phyloP scores from a whole-genome alignment of 1,140 invertebrate genomes.

The Macrocentrus cingulum region DNA sequence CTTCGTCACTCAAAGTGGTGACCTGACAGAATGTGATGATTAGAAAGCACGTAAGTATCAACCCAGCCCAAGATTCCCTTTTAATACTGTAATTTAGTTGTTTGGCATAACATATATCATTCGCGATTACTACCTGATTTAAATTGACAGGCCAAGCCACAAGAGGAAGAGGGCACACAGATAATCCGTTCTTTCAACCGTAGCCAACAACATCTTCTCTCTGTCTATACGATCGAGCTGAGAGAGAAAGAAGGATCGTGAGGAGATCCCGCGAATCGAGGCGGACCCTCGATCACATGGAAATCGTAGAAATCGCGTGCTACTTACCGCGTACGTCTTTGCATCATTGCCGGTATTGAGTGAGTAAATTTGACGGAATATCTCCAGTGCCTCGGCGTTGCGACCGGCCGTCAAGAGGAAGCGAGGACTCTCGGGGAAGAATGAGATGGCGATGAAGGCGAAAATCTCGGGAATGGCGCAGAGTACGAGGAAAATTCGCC shows the following conservation, averaged over 20 bases:
- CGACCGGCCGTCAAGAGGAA: slow-evolving; percentile 64
- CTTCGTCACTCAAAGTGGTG: slow-evolving; percentile 54
- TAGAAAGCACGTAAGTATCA: neutral
- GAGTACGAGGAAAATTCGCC: slow-evolving; percentile 69
- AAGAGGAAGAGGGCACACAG: slow-evolving; percentile 11
- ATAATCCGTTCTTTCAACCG: slow-evolving; percentile 23
- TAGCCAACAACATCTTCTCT: slow-evolving; percentile 15
- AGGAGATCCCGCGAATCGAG: slow-evolving; percentile 24
- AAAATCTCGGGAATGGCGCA: slow-evolving; percentile 66
- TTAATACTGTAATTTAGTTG: slow-evolving; percentile 6
- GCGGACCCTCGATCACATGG: slow-evolving; percentile 25
- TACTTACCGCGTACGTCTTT: slow-evolving; percentile 50
- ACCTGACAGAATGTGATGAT: slow-evolving; percentile 35
- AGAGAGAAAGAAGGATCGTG: slow-evolving; percentile 28
- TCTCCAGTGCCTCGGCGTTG: slow-evolving; percentile 59
- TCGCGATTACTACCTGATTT: slow-evolving; percentile 26
- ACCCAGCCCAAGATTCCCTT: neutral
- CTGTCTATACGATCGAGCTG: slow-evolving; percentile 23
- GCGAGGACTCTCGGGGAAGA: slow-evolving; percentile 74
- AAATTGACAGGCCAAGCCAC: slow-evolving; percentile 11
- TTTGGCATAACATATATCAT: slow-evolving; percentile 6
- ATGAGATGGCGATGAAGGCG: slow-evolving; percentile 61
- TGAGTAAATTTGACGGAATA: slow-evolving; percentile 61
- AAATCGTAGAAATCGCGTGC: neutral
- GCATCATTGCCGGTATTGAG: slow-evolving; percentile 58